Percentiles rank a stretch among this genome's conserved stretches.
These are phyloP conservation scores for Odontocerum albicorne DNA, from an alignment of 2,888 invertebrate genomes.

Conservation along the genomic window DNA sequence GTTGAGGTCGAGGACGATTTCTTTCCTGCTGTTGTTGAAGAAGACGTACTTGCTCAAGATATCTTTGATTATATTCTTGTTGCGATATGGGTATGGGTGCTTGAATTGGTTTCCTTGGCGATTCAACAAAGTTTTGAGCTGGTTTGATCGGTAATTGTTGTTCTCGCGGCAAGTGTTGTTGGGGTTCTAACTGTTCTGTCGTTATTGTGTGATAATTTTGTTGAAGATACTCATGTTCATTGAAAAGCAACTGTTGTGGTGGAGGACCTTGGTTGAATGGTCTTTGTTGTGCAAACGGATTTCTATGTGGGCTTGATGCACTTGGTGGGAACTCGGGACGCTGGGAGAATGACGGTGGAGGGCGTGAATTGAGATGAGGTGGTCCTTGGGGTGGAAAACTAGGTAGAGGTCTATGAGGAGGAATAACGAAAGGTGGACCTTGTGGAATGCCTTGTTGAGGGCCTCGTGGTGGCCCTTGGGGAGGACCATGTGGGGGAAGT, in stretches of 20 bases:
- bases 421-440: not conserved
- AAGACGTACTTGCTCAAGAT: constrained; percentile 43
- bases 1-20: constrained; percentile 38
- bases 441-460: constrained; percentile 41
- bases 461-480: constrained; percentile 35
- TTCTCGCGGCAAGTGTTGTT: constrained; percentile 48
- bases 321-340: constrained; percentile 16
- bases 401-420: constrained; percentile 36
- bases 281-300: constrained; percentile 53
- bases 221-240: constrained; percentile 56
- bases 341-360: constrained; percentile 27
- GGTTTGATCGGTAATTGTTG: constrained; percentile 48
- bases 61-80: constrained; percentile 36
- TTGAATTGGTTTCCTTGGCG: constrained; percentile 42
- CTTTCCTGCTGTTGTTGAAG: constrained; percentile 43
- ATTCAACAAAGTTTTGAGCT: constrained; percentile 43
- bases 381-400: constrained; percentile 8
- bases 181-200: constrained; percentile 53
- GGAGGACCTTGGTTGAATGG: constrained; percentile 53
- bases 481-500: constrained; percentile 44
- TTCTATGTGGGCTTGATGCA: constrained; percentile 39
- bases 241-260: constrained; percentile 48
- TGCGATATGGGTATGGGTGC: constrained; percentile 38
- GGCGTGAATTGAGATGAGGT: constrained; percentile 17
- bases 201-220: constrained; percentile 59